Conservation (phyloP, 2,113 vertebrate species). For the Spea bombifrons region DNA sequence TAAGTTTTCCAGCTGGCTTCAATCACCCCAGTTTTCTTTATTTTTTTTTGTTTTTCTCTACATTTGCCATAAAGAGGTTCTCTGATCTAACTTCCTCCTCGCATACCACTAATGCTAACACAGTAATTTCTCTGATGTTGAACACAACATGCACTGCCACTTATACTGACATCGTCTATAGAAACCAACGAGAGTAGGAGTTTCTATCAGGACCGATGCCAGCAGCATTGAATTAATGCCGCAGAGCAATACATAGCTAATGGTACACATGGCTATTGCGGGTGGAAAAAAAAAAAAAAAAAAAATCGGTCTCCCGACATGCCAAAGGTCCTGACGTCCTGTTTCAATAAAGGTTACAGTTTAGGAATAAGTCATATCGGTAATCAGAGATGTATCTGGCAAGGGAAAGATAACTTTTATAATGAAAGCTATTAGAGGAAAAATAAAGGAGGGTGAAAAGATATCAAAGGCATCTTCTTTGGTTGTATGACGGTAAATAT, state of each 20-base stretch:
- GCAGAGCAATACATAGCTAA: slow-evolving; percentile 69
- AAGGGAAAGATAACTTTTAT: slow-evolving; percentile 67
- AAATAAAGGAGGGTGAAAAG: slow-evolving; percentile 70
- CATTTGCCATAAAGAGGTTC: slow-evolving; percentile 47
- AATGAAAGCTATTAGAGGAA: slow-evolving; percentile 63
- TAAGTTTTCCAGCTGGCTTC: neutral
- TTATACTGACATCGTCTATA: slow-evolving; percentile 82
- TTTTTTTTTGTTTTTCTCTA: neutral
- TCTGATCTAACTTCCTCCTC: slow-evolving; percentile 69
- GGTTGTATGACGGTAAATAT: slow-evolving; percentile 35
- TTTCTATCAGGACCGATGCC: slow-evolving; percentile 84
- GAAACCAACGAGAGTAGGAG: slow-evolving; percentile 75
- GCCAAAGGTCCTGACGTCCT: slow-evolving; percentile 65
- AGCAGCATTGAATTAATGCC: slow-evolving; percentile 85
- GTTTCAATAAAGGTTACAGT: slow-evolving; percentile 55
- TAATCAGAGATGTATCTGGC: slow-evolving; percentile 65
- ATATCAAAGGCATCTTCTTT: slow-evolving; percentile 79
- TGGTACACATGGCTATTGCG: slow-evolving; percentile 65
- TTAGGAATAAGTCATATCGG: slow-evolving; percentile 59
- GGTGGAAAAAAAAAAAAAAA: slow-evolving; percentile 50
- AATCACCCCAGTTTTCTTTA: neutral
- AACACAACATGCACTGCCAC: slow-evolving; percentile 91
- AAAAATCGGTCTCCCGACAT: slow-evolving; percentile 63
- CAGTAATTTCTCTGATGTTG: slow-evolving; percentile 73
- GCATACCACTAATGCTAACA: slow-evolving; percentile 91